phyloP scores from a whole-genome alignment of 64 coral and sea anemone genomes.

The Cladopsammia gracilis region DNA sequence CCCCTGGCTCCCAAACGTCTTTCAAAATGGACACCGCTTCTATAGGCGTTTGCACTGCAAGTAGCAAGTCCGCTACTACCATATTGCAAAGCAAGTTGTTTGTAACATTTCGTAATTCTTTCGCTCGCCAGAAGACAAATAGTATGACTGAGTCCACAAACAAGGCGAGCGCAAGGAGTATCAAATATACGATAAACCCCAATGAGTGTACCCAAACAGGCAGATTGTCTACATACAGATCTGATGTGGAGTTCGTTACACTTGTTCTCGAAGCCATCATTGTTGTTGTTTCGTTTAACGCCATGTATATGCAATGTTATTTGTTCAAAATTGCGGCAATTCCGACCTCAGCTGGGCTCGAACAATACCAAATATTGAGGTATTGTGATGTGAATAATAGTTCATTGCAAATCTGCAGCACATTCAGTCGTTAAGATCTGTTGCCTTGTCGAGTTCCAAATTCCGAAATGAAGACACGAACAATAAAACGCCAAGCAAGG shows the following conservation, averaged over 20 bases:
- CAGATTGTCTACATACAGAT: neutral
- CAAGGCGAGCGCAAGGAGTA: slow-evolving; percentile 30
- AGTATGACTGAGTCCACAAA: slow-evolving; percentile 46
- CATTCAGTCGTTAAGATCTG: too few species aligned
- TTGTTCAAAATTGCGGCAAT: neutral
- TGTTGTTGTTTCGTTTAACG: neutral
- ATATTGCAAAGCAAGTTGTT: slow-evolving; percentile 65
- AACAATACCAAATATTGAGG: neutral
- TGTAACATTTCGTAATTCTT: slow-evolving; percentile 60
- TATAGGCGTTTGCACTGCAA: slow-evolving; percentile 53
- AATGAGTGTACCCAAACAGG: slow-evolving; percentile 3
- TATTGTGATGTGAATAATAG: neutral
- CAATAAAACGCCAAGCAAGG: too few species aligned
- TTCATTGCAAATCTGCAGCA: too few species aligned
- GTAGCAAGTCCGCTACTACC: slow-evolving; percentile 47
- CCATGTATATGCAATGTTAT: neutral
- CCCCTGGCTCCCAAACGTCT: neutral
- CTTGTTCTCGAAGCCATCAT: slow-evolving; percentile 1
- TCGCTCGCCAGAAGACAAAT: slow-evolving; percentile 44
- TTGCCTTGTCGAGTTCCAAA: too few species aligned
- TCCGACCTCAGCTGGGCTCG: neutral
- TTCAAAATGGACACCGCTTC: slow-evolving; percentile 33
- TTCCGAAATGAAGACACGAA: too few species aligned
- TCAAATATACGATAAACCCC: slow-evolving; percentile 20
- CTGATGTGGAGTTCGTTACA: neutral